Conservation (phyloP, 2,797 vertebrate genomes). For the Pangasius macronema region DNA sequence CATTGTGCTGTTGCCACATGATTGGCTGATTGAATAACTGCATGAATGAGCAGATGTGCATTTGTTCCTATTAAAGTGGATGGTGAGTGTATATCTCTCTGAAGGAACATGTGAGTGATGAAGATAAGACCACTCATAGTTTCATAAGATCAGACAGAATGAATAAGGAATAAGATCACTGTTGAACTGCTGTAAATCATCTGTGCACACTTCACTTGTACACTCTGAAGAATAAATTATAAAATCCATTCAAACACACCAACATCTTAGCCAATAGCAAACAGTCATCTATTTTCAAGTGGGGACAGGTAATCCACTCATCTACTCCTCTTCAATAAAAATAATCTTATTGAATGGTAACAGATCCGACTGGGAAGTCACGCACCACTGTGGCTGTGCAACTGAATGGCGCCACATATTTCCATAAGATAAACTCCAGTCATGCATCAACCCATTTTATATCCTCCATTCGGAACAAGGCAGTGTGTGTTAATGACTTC, state of each 20-base stretch:
- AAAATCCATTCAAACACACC: constrained; percentile 8
- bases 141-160: neutral
- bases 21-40: neutral
- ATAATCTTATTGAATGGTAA: constrained; percentile 29
- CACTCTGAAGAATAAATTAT: constrained; percentile 22
- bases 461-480: constrained; percentile 9
- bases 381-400: constrained; percentile 22
- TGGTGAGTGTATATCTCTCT: neutral
- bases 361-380: constrained; percentile 25
- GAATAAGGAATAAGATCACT: neutral
- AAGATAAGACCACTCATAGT: neutral
- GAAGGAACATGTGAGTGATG: neutral
- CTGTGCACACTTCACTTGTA: neutral
- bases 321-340: constrained; percentile 39
- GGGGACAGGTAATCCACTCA: constrained; percentile 26
- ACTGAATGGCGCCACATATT: constrained; percentile 19
- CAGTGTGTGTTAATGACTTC: constrained; percentile 28
- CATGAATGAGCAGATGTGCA: neutral
- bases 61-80: neutral
- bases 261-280: constrained; percentile 9
- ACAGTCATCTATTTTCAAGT: constrained; percentile 30
- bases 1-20: neutral
- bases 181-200: constrained; percentile 13
- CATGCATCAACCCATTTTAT: constrained; percentile 9
- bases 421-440: constrained; percentile 40